These are phyloP conservation scores for Phylloscopus whistleri DNA, from an alignment of 2,113 vertebrate genomes.

Conservation along the genomic window DNA sequence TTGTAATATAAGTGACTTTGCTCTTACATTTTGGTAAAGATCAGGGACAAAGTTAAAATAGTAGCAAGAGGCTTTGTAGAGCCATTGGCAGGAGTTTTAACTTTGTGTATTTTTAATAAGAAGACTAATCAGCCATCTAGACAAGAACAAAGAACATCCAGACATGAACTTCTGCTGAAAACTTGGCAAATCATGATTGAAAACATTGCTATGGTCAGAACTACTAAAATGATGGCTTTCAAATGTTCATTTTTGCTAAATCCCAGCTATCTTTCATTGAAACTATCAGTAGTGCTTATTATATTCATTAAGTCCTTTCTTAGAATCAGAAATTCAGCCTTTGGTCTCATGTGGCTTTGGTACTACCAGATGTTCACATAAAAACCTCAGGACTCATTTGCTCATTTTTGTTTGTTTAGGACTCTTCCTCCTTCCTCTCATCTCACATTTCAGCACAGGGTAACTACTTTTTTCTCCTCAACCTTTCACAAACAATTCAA, in stretches of 20 bases:
- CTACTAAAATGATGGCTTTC: background rate
- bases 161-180: background rate
- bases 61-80: background rate
- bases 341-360: background rate
- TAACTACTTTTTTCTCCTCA: background rate
- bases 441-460: background rate
- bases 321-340: background rate
- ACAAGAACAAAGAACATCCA: background rate
- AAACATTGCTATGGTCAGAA: background rate
- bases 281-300: background rate
- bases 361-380: constrained; percentile 10
- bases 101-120: background rate
- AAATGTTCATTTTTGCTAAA: constrained; percentile 15
- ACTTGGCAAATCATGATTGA: background rate
- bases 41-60: background rate
- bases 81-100: background rate
- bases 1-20: background rate
- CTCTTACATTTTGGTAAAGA: background rate
- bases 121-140: background rate
- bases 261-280: background rate
- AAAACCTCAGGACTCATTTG: background rate
- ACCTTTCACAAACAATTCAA: background rate
- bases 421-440: background rate
- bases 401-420: constrained; percentile 10
- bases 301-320: background rate